Evolutionary conservation across 2,797 vertebrate species (phyloP), one percentile per base, ranked within the genome.

Genomic region (Fundulus diaphanus): DNA sequence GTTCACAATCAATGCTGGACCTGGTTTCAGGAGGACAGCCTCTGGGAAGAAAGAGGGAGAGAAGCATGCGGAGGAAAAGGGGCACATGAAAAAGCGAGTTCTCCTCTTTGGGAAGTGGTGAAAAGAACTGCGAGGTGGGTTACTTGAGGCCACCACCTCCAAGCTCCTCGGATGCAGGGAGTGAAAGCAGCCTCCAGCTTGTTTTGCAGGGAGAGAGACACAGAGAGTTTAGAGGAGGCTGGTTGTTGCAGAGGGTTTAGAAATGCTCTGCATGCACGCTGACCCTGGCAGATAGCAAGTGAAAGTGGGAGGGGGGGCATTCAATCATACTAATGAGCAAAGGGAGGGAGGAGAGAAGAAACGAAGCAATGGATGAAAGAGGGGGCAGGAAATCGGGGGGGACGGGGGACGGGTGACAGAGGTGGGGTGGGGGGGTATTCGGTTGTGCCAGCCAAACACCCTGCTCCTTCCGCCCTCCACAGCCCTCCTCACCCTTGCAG

Each of bases 311-410:
- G 87, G 87, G 83, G n/a, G 83, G 84, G 77, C 72, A 83, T 90
- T 91, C 90, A 92, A 91, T 92, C 91, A 92, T 87, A 92, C 89
- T 94, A 93, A 94, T 90, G 90, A 92, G 89, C 51, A n/a, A 44
- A 82, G 68, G 49, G 79, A 79, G 66, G 71, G 71, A 68, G 78
- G 52, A 63, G 18, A 56, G 73, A 68, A 12, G 33, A 37, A 16
- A 73, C 7, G 33, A 65, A 37, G 83, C 71, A 65, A 76, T 61
- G 80, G 78, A 83, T 81, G 76, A 75, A 82, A 82, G 83, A 57
- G 72, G 72, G 76, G 67, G 82, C 85, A 79, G 71, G 59, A 72
- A 80, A 68, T 72, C 72, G 68, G 76, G 70, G 80, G 77, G 68
- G 76, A 68, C 78, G 77, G 83, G 77, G 1, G 68, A 76, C 63